These are phyloP conservation scores for Pachycephus smyrnensis DNA, from an alignment of 2,888 invertebrate species.

Conservation along the genomic window DNA sequence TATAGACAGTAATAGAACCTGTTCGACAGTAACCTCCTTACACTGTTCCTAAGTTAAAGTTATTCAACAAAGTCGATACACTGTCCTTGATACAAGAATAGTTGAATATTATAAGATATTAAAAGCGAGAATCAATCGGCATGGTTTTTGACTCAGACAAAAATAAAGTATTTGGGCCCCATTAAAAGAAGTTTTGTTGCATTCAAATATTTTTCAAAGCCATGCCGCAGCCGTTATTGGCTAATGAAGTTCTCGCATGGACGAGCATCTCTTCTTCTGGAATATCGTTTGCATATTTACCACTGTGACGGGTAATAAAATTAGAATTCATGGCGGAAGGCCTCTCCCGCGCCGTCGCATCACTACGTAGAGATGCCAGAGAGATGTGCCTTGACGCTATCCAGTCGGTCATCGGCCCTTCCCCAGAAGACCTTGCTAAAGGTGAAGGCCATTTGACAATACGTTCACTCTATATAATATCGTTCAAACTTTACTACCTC, in stretches of 20 bases:
- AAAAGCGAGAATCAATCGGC: no score
- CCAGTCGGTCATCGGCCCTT: conserved; percentile 40
- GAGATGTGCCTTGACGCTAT: neutral
- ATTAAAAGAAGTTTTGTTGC: neutral
- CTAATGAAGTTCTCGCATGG: neutral
- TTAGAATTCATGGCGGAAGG: neutral
- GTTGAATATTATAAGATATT: neutral
- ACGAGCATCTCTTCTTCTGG: neutral
- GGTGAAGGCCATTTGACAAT: conserved; percentile 37
- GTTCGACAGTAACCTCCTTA: neutral
- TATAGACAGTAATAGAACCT: neutral
- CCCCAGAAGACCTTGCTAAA: conserved; percentile 38
- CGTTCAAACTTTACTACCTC: conserved; percentile 7
- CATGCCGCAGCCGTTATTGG: neutral
- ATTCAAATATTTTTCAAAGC: neutral
- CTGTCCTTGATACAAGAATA: neutral
- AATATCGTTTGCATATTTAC: neutral
- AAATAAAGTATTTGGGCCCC: neutral
- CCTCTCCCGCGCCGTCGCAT: neutral
- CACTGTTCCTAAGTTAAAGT: neutral
- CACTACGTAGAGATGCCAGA: neutral
- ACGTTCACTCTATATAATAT: conserved; percentile 3
- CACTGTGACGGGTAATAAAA: neutral
- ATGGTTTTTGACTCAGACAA: neutral
- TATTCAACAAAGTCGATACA: neutral